These are phyloP conservation scores for Vulpes lagopus DNA, from an alignment of 2,113 vertebrate species.

Conservation along the genomic window DNA sequence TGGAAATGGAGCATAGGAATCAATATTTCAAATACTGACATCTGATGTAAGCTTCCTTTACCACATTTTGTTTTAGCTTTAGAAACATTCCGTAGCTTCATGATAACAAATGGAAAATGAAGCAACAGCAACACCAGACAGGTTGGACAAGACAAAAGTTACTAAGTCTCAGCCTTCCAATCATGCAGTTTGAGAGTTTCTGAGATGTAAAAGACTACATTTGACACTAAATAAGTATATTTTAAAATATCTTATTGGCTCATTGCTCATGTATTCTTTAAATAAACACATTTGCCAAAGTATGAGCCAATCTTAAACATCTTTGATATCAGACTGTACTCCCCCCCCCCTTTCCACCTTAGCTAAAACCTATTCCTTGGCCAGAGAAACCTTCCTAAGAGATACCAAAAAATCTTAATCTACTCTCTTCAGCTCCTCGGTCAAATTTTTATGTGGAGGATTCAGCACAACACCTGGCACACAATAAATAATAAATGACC, in stretches of 20 bases:
- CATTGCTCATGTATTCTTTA: background rate
- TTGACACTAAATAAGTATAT: background rate
- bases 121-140: background rate
- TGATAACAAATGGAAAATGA: background rate
- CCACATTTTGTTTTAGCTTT: background rate
- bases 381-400: background rate
- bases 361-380: background rate
- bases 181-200: background rate
- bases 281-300: background rate
- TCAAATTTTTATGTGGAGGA: background rate
- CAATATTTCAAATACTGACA: background rate
- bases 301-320: background rate
- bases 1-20: background rate
- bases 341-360: background rate
- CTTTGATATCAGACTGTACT: background rate
- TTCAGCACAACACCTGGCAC: background rate
- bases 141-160: background rate
- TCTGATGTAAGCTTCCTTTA: background rate
- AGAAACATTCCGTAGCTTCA: background rate
- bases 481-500: rapidly evolving
- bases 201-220: background rate
- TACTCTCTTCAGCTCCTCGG: background rate
- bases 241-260: background rate
- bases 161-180: background rate
- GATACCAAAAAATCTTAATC: background rate